These are phyloP conservation scores for Lathronympha strigana DNA, from an alignment of 2,888 invertebrate genomes.

Conservation along the genomic window DNA sequence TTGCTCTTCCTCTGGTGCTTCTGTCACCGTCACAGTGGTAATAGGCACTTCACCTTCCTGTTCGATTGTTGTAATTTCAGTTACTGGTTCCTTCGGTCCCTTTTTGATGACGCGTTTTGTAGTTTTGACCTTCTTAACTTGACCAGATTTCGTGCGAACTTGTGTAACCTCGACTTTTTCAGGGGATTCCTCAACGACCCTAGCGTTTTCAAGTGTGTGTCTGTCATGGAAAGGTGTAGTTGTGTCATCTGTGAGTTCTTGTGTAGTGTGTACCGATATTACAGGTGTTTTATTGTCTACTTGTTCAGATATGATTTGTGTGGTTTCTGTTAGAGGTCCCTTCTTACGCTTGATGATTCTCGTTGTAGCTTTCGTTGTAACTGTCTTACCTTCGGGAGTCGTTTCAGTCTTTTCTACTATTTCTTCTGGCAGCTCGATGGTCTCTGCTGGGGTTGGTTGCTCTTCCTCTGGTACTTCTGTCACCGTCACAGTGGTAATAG, in stretches of 20 bases:
- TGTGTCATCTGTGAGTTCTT: not conserved
- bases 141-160: not conserved
- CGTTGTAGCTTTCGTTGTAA: not conserved
- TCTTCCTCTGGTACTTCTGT: not conserved
- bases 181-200: not conserved
- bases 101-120: not conserved
- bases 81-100: not conserved
- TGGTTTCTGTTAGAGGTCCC: not conserved
- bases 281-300: not conserved
- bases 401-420: not conserved
- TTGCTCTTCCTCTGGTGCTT: slow-evolving; percentile 17
- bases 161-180: not conserved
- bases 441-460: not conserved
- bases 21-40: not conserved
- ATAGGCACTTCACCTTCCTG: not conserved
- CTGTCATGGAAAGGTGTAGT: not conserved
- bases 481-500: not conserved
- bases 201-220: not conserved
- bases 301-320: not conserved
- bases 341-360: not conserved
- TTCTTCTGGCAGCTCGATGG: not conserved
- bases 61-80: not conserved
- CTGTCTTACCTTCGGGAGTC: not conserved
- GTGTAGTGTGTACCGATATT: not conserved
- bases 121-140: not conserved